Evolutionary conservation across 2,888 invertebrate genomes (phyloP).

Genomic region (Nomada fucata): DNA sequence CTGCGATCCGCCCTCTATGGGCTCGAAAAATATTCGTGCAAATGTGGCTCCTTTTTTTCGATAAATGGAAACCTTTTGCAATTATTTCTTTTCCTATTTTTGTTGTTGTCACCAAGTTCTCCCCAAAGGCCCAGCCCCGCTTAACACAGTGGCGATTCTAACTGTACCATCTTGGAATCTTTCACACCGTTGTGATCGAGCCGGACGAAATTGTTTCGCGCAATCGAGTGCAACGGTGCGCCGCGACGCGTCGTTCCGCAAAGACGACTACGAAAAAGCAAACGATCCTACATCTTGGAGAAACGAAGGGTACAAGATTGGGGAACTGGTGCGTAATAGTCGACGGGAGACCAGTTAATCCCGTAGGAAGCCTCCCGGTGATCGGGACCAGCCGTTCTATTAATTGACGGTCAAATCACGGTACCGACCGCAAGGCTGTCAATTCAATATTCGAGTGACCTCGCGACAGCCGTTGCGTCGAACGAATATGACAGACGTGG

Average conservation of each 20-base stretch:
- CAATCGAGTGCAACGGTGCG: slow-evolving; percentile 38
- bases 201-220: slow-evolving; percentile 7
- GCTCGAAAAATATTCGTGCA: slow-evolving; percentile 20
- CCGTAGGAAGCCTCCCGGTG: slow-evolving; percentile 40
- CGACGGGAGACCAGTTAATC: slow-evolving; percentile 40
- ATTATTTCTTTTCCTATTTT: not conserved
- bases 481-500: not conserved
- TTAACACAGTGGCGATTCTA: too few relatives aligned
- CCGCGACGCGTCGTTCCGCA: not conserved
- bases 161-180: not conserved
- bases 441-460: slow-evolving; percentile 33
- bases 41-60: slow-evolving; percentile 17
- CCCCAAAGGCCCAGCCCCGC: too few relatives aligned
- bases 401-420: slow-evolving; percentile 41
- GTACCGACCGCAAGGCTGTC: slow-evolving; percentile 40
- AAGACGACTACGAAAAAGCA: slow-evolving; percentile 23
- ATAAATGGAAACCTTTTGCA: not conserved
- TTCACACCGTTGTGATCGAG: slow-evolving; percentile 1
- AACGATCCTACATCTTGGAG: not conserved
- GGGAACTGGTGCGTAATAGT: slow-evolving; percentile 35
- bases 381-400: slow-evolving; percentile 37
- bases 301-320: slow-evolving; percentile 23
- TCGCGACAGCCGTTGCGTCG: not conserved
- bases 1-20: slow-evolving; percentile 13
- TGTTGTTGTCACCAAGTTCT: not conserved